Percentiles rank a stretch among this genome's conserved stretches.
phyloP scores from a whole-genome alignment of 2,113 vertebrate species.

The Seriola rivoliana region DNA sequence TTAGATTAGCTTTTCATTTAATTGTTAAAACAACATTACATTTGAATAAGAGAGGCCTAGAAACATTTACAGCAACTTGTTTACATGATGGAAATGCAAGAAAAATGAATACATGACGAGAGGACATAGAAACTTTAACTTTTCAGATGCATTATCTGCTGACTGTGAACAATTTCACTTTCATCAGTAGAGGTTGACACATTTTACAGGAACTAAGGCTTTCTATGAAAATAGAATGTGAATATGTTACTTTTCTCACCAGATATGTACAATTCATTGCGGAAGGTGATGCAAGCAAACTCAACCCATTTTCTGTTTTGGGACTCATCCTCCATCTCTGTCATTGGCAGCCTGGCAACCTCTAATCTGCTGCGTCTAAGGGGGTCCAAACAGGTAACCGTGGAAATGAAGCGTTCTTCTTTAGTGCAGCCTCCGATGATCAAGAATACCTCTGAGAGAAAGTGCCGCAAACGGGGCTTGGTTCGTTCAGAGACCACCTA shows the following conservation, averaged over 20 bases:
- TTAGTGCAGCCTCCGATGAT: conserved; percentile 98
- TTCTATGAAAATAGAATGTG: not conserved
- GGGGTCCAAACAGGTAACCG: conserved; percentile 97
- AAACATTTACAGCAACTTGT: not conserved
- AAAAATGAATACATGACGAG: not conserved
- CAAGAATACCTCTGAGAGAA: conserved; percentile 97
- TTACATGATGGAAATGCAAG: not conserved
- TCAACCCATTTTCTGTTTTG: conserved; percentile 98
- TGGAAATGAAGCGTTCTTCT: conserved; percentile 95
- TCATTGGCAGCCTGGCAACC: conserved; percentile 93
- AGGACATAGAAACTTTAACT: not conserved
- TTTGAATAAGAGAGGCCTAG: not conserved
- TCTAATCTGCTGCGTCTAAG: conserved; percentile 96
- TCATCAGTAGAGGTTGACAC: not conserved
- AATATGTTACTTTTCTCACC: conserved; percentile 80
- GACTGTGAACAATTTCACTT: not conserved
- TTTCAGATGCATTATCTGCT: not conserved
- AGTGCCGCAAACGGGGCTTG: conserved; percentile 93
- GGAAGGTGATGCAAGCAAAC: conserved; percentile 94
- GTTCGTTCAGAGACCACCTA: conserved; percentile 96
- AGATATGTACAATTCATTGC: conserved; percentile 98
- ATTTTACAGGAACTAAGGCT: not conserved
- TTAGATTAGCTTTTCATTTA: not conserved
- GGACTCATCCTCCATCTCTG: conserved; percentile 90
- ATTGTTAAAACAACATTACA: not conserved